Evolutionary conservation across 1,140 invertebrate species (phyloP), one percentile per base, ranked within the genome.

Genomic region (Zaprionus capensis): DNA sequence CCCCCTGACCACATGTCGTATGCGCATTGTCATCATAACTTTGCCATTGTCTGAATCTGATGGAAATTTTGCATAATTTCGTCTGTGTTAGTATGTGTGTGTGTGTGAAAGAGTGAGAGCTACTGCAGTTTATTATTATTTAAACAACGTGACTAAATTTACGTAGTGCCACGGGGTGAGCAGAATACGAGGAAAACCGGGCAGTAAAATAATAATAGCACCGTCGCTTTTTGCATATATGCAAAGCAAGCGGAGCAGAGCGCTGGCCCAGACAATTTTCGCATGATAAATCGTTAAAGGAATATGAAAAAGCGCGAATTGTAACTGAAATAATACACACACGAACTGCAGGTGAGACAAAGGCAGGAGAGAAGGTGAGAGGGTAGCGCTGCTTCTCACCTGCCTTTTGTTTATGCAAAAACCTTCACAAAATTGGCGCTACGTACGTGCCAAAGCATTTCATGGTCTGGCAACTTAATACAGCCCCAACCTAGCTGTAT

Each of bases 71-170:
- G 85, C 84, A 90, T 88, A 84, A 84, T 88, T 83, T 71, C 41
- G n/a, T 28, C 46, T 62, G 24, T 46, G 38, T 44, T 65, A 61
- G 28, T 26, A 28, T 62, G 66, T 26, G 41, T 62, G 66, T 62
- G 51, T 17, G 62, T 67, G 46, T 65, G 67, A 36, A 41, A 31
- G 56, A 70, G 72, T 44, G 57, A 78, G 75, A 67, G 79, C 72
- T 71, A 69, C 56, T 80, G 85, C 85, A 88, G 75, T 88, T 87
- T 88, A 87, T 87, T 90, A 77, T 77, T 90, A 77, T 77, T 73
- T 88, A 88, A 88, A 90, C 85, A 88, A 90, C 85, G 85, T 88
- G 85, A 88, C 85, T 88, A 80, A 90, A 88, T 90, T 88, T 85
- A 90, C 85, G 81, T 75, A 68, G 78, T 90, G 85, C 72, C 58